Evolutionary conservation across 53 echinoderm and acorn worm genomes (phyloP).

Genomic region (Apostichopus leukothele): DNA sequence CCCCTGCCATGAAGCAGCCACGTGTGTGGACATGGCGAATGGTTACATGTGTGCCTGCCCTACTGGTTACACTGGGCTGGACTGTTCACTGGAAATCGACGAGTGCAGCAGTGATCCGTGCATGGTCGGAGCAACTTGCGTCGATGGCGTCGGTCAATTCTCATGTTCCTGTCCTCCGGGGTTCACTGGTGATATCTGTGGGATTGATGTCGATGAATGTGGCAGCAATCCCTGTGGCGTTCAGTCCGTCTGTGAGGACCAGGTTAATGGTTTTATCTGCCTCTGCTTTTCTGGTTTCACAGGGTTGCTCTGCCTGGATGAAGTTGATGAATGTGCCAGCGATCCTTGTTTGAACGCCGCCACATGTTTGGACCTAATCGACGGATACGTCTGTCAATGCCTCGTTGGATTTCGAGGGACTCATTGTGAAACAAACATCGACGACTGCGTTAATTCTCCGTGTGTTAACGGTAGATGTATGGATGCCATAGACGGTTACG

Average conservation of each 20-base stretch:
- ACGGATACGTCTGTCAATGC: slow-evolving; percentile 62
- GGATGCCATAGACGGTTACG: slow-evolving; percentile 54
- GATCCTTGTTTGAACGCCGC: slow-evolving; percentile 45
- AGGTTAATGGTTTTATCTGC: slow-evolving; percentile 41
- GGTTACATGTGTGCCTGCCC: slow-evolving; percentile 39
- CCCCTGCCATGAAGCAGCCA: slow-evolving; percentile 43
- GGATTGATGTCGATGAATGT: slow-evolving; percentile 55
- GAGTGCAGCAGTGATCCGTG: slow-evolving; percentile 52
- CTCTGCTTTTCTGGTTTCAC: slow-evolving; percentile 40
- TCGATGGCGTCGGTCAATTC: slow-evolving; percentile 37
- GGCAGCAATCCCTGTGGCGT: slow-evolving; percentile 44
- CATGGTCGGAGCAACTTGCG: slow-evolving; percentile 39
- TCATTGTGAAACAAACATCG: slow-evolving; percentile 59
- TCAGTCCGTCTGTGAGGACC: slow-evolving; percentile 36
- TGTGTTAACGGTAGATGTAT: slow-evolving; percentile 57
- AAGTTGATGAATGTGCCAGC: slow-evolving; percentile 57
- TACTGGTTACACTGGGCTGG: slow-evolving; percentile 35
- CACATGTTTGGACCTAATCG: slow-evolving; percentile 33
- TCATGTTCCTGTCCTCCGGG: slow-evolving; percentile 45
- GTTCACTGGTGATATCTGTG: slow-evolving; percentile 49
- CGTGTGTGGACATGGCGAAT: slow-evolving; percentile 41
- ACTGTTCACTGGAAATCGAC: slow-evolving; percentile 25
- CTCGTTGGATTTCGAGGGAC: slow-evolving; percentile 60
- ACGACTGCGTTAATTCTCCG: slow-evolving; percentile 49
- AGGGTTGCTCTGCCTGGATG: slow-evolving; percentile 24